Conservation (phyloP, 2,797 vertebrate species). For the Crypturellus tataupa region DNA sequence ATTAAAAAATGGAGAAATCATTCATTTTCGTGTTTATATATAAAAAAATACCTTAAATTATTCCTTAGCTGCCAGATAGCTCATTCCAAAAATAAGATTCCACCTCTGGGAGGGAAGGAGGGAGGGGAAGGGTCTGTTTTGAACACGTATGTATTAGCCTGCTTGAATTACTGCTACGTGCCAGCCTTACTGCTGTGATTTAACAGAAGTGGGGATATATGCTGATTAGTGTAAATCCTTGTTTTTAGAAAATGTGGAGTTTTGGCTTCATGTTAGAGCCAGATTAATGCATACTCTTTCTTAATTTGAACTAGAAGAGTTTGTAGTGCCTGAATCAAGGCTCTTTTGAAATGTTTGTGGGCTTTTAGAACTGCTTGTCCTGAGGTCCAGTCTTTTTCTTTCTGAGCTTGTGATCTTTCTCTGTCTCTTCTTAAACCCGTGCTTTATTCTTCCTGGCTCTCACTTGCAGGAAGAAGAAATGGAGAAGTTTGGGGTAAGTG, state of each 20-base stretch:
- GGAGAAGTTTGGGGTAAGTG: conserved; percentile 99
- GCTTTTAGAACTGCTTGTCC: conserved; percentile 86
- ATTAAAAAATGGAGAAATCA: background rate
- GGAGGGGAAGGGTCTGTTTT: background rate
- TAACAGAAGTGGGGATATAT: background rate
- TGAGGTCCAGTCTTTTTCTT: conserved; percentile 90
- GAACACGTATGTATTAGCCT: background rate
- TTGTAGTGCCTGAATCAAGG: conserved; percentile 40
- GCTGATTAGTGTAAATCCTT: background rate
- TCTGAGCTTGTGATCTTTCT: conserved; percentile 94
- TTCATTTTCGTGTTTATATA: background rate
- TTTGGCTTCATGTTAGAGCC: conserved; percentile 1
- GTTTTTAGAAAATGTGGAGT: background rate
- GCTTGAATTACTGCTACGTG: background rate
- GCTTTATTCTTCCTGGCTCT: conserved; percentile 94
- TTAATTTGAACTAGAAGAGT: conserved; percentile 35
- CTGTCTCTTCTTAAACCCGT: conserved; percentile 86
- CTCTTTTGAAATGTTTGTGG: conserved; percentile 78
- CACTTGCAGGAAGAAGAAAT: conserved; percentile 99
- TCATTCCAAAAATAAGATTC: background rate
- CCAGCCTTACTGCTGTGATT: background rate
- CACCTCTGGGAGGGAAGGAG: background rate
- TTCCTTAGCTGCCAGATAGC: background rate
- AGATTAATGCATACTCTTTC: conserved; percentile 34
- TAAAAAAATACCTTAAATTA: background rate